Percentiles rank a stretch among this genome's conserved stretches.
These are phyloP conservation scores for Terebella lapidaria DNA, from an alignment of 2,888 invertebrate species.

Conservation along the genomic window DNA sequence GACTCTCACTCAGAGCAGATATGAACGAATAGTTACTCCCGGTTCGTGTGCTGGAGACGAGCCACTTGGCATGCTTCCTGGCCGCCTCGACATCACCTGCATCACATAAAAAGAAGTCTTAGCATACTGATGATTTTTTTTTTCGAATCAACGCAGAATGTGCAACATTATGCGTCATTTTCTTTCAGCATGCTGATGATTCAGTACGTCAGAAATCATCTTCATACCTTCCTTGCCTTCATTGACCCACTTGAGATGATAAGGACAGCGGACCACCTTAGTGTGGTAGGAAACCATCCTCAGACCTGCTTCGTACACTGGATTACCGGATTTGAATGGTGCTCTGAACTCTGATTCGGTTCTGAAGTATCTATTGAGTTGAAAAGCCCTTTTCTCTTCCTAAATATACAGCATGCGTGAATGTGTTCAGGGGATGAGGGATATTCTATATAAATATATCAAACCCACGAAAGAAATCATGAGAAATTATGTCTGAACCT, in stretches of 20 bases:
- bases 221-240: neutral
- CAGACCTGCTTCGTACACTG: neutral
- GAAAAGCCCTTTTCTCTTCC: neutral
- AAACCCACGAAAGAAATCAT: no score
- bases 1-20: neutral
- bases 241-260: neutral
- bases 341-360: neutral
- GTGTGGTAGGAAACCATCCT: neutral
- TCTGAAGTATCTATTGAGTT: neutral
- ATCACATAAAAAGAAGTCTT: no score
- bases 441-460: no score
- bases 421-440: no score
- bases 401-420: no score
- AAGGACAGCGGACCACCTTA: neutral
- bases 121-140: no score
- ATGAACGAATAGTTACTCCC: slow-evolving; percentile 11
- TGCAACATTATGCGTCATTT: no score
- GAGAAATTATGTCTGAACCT: no score
- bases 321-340: neutral
- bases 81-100: slow-evolving; percentile 8
- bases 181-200: no score
- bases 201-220: no score
- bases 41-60: slow-evolving; percentile 7
- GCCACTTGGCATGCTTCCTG: slow-evolving; percentile 10
- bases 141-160: no score